A percentile compares a stretch with the other conserved stretches of the same genome.
Conservation (phyloP, 2,888 invertebrate genomes). For the Notodonta ziczac region DNA sequence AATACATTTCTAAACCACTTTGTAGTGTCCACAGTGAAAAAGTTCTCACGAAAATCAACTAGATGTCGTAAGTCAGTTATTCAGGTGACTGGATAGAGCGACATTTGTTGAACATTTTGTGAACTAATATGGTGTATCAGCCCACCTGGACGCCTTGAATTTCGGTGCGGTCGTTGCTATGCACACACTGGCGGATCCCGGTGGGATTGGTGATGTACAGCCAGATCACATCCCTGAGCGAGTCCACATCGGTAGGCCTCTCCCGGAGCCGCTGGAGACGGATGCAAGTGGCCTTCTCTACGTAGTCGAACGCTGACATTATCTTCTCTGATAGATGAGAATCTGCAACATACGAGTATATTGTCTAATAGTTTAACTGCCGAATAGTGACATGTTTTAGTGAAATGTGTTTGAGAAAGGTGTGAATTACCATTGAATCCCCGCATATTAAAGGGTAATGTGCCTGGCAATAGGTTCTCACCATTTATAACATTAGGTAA, state of each 20-base stretch:
- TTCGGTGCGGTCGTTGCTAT: slow-evolving; percentile 65
- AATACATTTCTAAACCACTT: too few species aligned
- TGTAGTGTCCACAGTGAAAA: too few species aligned
- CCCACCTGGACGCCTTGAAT: slow-evolving; percentile 71
- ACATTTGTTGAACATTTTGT: too few species aligned
- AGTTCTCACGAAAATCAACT: too few species aligned
- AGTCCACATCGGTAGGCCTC: slow-evolving; percentile 61
- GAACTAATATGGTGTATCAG: neutral
- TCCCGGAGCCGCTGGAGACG: slow-evolving; percentile 69
- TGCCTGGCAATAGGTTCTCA: too few species aligned
- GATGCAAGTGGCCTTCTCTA: slow-evolving; percentile 72
- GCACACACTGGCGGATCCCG: slow-evolving; percentile 73
- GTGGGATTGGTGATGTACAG: slow-evolving; percentile 73
- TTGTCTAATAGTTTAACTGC: neutral
- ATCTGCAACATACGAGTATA: slow-evolving; percentile 51
- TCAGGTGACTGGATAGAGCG: too few species aligned
- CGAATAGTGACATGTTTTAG: too few species aligned
- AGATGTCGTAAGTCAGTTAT: too few species aligned
- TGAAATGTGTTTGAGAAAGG: too few species aligned
- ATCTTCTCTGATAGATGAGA: slow-evolving; percentile 57
- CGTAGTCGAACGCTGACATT: slow-evolving; percentile 66
- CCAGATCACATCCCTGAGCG: slow-evolving; percentile 65
- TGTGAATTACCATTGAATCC: too few species aligned
- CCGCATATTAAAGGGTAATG: too few species aligned
- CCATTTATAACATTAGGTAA: too few species aligned